These are phyloP conservation scores for Metalampra italica DNA, from an alignment of 2,888 invertebrate species.

Conservation along the genomic window DNA sequence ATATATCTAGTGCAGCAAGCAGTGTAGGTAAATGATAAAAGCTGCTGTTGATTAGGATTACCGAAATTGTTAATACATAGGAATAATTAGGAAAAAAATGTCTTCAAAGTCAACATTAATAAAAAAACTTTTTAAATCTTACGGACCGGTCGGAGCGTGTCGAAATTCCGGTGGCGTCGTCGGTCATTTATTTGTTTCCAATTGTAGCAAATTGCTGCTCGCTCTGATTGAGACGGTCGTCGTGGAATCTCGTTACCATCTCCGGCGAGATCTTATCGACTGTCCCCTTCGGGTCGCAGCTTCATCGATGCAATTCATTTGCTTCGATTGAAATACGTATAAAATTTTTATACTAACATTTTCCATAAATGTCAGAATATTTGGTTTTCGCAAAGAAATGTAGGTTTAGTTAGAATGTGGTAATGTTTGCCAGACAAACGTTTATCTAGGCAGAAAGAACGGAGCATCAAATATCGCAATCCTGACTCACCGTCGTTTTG, in stretches of 20 bases:
- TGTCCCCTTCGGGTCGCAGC: conserved; percentile 14
- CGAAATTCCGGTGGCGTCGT: conserved; percentile 37
- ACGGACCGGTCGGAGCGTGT: conserved; percentile 21
- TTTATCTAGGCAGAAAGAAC: no score
- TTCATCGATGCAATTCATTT: conserved; percentile 9
- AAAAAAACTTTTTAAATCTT: conserved; percentile 8
- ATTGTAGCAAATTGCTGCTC: conserved; percentile 59
- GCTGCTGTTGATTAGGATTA: no score
- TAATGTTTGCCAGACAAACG: no score
- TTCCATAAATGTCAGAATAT: no score
- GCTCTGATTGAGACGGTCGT: conserved; percentile 55
- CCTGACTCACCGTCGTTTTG: no score
- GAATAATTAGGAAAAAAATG: no score
- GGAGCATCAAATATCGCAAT: not conserved
- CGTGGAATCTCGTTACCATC: conserved; percentile 44
- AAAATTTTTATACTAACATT: no score
- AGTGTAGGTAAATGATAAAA: no score
- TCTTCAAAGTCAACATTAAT: not conserved
- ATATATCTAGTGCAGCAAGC: no score
- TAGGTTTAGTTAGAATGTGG: no score
- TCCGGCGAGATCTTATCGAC: conserved; percentile 39
- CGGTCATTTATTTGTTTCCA: conserved; percentile 61
- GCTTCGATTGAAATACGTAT: not conserved
- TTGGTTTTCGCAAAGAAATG: no score
- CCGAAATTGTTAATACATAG: no score